Evolutionary conservation across 2,797 vertebrate genomes (phyloP).

Genomic region (Scyliorhinus canicula): DNA sequence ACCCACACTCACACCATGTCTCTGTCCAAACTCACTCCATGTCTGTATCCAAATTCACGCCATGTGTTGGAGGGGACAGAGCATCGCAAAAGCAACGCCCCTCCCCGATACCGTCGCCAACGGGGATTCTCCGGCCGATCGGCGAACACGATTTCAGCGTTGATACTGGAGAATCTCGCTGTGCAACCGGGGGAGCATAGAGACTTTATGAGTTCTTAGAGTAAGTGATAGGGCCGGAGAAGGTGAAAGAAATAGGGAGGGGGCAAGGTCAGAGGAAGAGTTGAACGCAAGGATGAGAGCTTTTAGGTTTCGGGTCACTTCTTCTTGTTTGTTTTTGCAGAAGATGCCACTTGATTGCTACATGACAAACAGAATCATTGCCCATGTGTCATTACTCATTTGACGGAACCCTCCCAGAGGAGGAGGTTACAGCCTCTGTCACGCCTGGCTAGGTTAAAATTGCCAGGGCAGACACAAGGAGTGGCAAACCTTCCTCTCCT

Average conservation of each 20-base stretch:
- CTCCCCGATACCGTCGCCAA: too few species aligned
- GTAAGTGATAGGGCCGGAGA: background rate
- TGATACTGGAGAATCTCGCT: too few species aligned
- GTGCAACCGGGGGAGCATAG: too few species aligned
- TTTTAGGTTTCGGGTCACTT: background rate
- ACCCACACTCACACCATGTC: too few species aligned
- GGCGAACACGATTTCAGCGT: too few species aligned
- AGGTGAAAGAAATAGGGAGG: background rate
- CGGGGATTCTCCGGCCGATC: too few species aligned
- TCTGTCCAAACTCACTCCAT: too few species aligned
- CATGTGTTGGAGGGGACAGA: too few species aligned
- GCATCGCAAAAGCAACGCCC: too few species aligned
- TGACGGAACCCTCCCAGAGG: background rate
- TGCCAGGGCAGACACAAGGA: background rate
- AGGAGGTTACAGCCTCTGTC: background rate
- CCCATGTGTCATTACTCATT: background rate
- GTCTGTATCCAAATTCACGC: too few species aligned
- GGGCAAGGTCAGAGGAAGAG: background rate
- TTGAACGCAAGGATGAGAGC: background rate
- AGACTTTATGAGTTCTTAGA: background rate
- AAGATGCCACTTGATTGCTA: background rate
- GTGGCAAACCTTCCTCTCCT: background rate
- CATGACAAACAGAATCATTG: background rate
- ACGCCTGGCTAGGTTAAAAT: background rate
- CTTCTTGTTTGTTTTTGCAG: background rate